phyloP scores from a whole-genome alignment of 1,140 invertebrate genomes.

The Euschistus heros region DNA sequence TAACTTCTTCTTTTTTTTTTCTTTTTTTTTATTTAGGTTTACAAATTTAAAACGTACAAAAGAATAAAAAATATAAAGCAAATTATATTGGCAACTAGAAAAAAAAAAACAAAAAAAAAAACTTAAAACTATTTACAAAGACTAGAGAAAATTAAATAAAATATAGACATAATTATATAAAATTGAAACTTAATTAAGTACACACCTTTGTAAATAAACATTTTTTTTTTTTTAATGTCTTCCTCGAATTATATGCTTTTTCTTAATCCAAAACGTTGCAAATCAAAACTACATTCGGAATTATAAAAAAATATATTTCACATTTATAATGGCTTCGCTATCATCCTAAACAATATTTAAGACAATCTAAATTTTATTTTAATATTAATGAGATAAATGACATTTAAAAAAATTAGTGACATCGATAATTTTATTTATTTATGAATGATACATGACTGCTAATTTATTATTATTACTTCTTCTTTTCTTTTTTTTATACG shows the following conservation, averaged over 20 bases:
- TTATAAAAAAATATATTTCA: conserved; percentile 12
- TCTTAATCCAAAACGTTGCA: conserved; percentile 10
- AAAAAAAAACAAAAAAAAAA: no score
- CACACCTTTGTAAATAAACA: conserved; percentile 5
- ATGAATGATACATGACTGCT: no score
- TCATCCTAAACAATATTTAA: no score
- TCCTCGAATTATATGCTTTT: conserved; percentile 11
- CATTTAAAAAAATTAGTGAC: conserved; percentile 6
- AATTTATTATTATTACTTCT: no score
- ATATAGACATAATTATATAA: conserved; percentile 3
- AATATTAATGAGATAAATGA: conserved; percentile 4
- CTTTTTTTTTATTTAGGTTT: conserved; percentile 5
- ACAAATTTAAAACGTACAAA: conserved; percentile 19
- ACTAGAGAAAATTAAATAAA: conserved; percentile 17
- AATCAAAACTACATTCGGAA: conserved; percentile 9
- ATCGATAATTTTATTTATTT: background rate
- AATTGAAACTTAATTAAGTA: conserved; percentile 18
- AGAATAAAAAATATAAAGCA: conserved; percentile 17
- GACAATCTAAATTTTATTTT: background rate
- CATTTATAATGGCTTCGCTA: no score
- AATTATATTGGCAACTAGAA: conserved; percentile 10
- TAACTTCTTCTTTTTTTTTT: no score
- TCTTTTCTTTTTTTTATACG: background rate
- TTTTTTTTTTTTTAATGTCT: conserved; percentile 1
- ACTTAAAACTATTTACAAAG: conserved; percentile 19